Evolutionary conservation across 2,797 vertebrate species (phyloP).

Genomic region (Rhabdomys pumilio): DNA sequence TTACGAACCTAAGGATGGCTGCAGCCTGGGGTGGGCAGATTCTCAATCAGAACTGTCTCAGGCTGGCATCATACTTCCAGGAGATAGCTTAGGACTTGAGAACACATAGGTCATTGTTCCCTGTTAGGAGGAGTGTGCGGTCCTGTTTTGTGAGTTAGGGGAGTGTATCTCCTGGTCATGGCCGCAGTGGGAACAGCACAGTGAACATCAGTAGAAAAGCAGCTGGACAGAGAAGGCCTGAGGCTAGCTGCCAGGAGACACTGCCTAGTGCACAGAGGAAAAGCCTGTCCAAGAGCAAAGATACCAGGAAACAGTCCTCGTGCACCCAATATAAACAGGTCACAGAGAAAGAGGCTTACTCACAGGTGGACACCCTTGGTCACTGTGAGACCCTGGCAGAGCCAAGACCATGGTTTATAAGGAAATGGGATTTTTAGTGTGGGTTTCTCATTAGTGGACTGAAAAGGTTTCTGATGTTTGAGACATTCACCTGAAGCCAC

Average conservation of each 20-base stretch:
- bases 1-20: not conserved
- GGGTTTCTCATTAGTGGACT: slow-evolving; percentile 83
- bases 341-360: slow-evolving; percentile 62
- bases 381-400: slow-evolving; percentile 78
- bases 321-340: accelerated
- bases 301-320: slow-evolving; percentile 38
- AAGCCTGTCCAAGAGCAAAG: slow-evolving; percentile 76
- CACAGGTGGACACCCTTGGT: slow-evolving; percentile 80
- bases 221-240: slow-evolving; percentile 72
- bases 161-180: slow-evolving; percentile 88
- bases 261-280: slow-evolving; percentile 67
- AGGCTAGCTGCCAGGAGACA: slow-evolving; percentile 71
- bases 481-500: slow-evolving; percentile 96
- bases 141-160: slow-evolving; percentile 87
- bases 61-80: not conserved
- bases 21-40: not conserved
- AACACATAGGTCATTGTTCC: not conserved
- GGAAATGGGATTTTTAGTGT: slow-evolving; percentile 83
- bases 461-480: slow-evolving; percentile 85
- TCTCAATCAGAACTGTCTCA: not conserved
- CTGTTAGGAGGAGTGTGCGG: not conserved
- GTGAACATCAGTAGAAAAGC: slow-evolving; percentile 81
- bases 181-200: slow-evolving; percentile 85
- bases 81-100: not conserved
- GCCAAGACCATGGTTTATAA: slow-evolving; percentile 53